phyloP scores from a whole-genome alignment of 2,113 vertebrate genomes.

The Hemichromis elongatus region DNA sequence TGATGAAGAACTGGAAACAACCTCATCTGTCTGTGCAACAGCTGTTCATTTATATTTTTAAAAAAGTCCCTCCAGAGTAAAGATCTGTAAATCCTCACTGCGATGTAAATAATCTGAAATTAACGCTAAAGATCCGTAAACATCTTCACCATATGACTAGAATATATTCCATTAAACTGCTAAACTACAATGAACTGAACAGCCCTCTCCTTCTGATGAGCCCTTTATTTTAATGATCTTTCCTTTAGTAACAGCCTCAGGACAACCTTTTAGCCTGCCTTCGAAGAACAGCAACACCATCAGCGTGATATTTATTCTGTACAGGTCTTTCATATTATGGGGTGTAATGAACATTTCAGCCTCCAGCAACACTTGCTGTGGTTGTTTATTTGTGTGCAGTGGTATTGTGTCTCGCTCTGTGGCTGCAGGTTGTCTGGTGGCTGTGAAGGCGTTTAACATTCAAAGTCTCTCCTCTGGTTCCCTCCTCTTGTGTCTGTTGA shows the following conservation, averaged over 20 bases:
- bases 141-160: neutral
- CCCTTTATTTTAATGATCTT: neutral
- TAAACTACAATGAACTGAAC: neutral
- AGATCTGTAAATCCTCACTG: neutral
- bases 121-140: neutral
- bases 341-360: slow-evolving; percentile 30
- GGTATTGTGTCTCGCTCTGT: neutral
- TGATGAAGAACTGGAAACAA: neutral
- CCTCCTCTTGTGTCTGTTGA: slow-evolving; percentile 22
- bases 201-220: neutral
- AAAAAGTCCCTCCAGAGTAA: neutral
- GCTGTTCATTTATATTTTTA: neutral
- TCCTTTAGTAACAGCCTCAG: neutral
- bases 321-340: neutral
- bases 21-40: neutral
- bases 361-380: neutral
- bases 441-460: slow-evolving; percentile 33
- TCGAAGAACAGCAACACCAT: neutral
- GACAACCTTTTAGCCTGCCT: neutral
- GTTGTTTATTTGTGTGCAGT: slow-evolving; percentile 15
- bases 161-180: neutral
- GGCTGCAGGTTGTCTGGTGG: slow-evolving; percentile 1
- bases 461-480: slow-evolving; percentile 6
- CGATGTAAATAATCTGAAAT: neutral
- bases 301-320: neutral